Conservation (phyloP, 2,888 invertebrate genomes). For the Nymphalis c-album region DNA sequence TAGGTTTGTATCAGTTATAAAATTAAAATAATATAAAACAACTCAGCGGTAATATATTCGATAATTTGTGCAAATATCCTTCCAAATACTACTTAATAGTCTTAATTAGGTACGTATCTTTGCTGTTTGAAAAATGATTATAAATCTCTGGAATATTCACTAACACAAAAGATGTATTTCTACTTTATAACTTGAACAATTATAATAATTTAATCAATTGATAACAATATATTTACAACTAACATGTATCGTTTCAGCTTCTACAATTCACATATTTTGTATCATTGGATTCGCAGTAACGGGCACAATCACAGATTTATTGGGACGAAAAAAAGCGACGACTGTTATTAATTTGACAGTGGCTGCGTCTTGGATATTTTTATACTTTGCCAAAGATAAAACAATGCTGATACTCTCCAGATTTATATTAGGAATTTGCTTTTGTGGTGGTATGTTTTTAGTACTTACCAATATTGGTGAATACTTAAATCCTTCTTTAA, state of each 20-base stretch:
- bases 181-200: background rate
- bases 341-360: conserved; percentile 29
- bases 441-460: background rate
- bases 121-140: too few relatives aligned
- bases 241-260: conserved; percentile 32
- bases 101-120: too few relatives aligned
- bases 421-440: background rate
- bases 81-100: too few relatives aligned
- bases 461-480: background rate
- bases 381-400: conserved; percentile 29
- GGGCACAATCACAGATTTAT: conserved; percentile 30
- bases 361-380: conserved; percentile 32
- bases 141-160: too few relatives aligned
- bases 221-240: too few relatives aligned
- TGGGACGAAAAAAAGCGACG: conserved; percentile 32
- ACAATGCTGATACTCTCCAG: conserved; percentile 14
- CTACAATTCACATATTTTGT: conserved; percentile 31
- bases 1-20: background rate
- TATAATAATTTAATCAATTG: background rate
- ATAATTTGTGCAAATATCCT: too few relatives aligned
- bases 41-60: too few relatives aligned
- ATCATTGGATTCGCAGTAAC: conserved; percentile 29
- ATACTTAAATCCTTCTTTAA: background rate
- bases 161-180: background rate
- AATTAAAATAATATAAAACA: too few relatives aligned